Evolutionary conservation across 2,113 vertebrate species (phyloP).

Genomic region (Myotis lucifugus): DNA sequence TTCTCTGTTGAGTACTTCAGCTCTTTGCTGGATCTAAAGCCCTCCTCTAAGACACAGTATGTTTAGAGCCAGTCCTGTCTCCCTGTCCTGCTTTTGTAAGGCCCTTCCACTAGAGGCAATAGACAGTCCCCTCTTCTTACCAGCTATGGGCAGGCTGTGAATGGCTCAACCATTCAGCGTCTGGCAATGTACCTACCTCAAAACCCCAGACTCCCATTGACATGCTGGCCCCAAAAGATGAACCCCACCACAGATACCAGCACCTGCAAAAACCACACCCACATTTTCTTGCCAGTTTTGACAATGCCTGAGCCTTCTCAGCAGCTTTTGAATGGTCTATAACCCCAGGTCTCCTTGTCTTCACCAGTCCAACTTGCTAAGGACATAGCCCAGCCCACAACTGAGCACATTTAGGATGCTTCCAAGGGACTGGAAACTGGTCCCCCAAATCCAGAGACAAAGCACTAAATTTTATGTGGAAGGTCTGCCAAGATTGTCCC

Average conservation of each 20-base stretch:
- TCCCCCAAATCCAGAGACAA: background rate
- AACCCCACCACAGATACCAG: background rate
- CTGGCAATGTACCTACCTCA: background rate
- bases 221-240: background rate
- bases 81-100: background rate
- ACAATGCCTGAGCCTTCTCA: background rate
- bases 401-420: background rate
- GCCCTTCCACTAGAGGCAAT: background rate
- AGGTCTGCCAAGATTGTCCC: conserved; percentile 25
- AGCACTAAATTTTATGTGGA: background rate
- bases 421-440: conserved; percentile 19
- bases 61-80: background rate
- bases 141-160: background rate
- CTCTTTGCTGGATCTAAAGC: background rate
- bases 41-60: background rate
- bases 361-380: background rate
- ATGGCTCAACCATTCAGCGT: background rate
- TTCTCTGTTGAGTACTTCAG: background rate
- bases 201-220: background rate
- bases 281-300: background rate
- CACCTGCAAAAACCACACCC: background rate
- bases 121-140: background rate
- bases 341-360: background rate
- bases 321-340: background rate
- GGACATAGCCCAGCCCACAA: background rate